Base-by-base conservation (phyloP, 2,888 invertebrate genomes). In the Ferdinandea cuprea region DNA sequence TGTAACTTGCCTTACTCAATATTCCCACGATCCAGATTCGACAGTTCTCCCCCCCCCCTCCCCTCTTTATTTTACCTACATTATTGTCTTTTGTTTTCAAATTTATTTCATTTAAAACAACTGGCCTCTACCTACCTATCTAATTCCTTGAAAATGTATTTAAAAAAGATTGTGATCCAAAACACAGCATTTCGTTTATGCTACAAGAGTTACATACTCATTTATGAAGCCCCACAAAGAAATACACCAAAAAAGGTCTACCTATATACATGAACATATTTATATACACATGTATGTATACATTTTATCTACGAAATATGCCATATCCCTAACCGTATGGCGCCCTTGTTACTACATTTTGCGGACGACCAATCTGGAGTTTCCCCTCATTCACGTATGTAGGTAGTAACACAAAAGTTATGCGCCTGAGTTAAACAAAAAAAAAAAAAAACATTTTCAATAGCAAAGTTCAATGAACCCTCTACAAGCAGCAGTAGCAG, bases 341-440 rank as follows among this genome's bases (percentile, higher is more conserved):
- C 77, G 81, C 81, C 81, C 81, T 83, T 83, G 81, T 83, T 77
- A 77, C 81, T 83, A 83, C 72, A 81, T 83, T 83, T 81, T 65
- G 71, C 71, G 59, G 59, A 66, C 65, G 40, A 44, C 50, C 66
- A 66, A 63, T 17, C 44, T 40, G 71, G 21, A 71, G 59, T 58
- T 74, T 81, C 81, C 61, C 69, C 61, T 81, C 37, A 56, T 50
- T 63, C 63, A 74, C 48, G 61, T 74, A 80, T 61, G 61, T 68
- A 48, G 21, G 15, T 17, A 17, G 63, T 13, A 54, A 32, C 54
- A 69, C 69, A 72, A 71, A 69, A 66, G 46, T 15, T 76, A 66
- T 71, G 69, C 65, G 68, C 63, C 71, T 37, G 46, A 79, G 59
- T 66, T 17, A 48, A 73, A 59, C 52, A 68, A 54, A 52, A 44